These are phyloP conservation scores for Carollia perspicillata DNA, from an alignment of 2,113 vertebrate species.

Conservation along the genomic window DNA sequence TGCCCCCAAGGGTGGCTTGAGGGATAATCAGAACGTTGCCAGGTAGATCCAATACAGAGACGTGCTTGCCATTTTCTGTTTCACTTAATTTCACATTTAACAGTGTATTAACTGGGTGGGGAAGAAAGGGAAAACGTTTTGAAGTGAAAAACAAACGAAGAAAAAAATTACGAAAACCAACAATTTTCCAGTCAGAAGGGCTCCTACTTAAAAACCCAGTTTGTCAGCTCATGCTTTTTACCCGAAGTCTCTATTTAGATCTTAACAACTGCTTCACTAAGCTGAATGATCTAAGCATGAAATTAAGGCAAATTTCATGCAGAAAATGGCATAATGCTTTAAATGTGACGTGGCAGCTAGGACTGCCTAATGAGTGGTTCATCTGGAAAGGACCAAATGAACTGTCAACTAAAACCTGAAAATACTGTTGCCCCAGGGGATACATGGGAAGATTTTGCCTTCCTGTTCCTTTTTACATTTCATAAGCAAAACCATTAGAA, in stretches of 20 bases:
- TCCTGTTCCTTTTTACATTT: conserved; percentile 13
- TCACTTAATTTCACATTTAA: conserved; percentile 93
- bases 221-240: conserved; percentile 31
- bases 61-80: conserved; percentile 84
- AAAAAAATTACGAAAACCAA: not conserved
- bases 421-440: not conserved
- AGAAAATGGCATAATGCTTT: conserved; percentile 37
- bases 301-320: conserved; percentile 3
- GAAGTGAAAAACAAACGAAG: conserved; percentile 48
- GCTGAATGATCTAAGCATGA: conserved; percentile 25
- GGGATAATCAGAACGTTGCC: conserved; percentile 92
- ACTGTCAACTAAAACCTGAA: not conserved
- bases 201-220: conserved; percentile 6
- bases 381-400: not conserved
- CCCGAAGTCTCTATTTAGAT: not conserved
- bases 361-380: not conserved
- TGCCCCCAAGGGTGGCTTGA: conserved; percentile 94
- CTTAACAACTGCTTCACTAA: not conserved
- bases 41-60: conserved; percentile 91
- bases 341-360: conserved; percentile 3
- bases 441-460: not conserved
- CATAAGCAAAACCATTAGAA: conserved; percentile 4
- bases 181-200: conserved; percentile 9
- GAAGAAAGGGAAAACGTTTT: conserved; percentile 64
- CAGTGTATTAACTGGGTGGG: conserved; percentile 84